phyloP scores from a whole-genome alignment of 2,113 vertebrate species.

The Chaetodon trifascialis region DNA sequence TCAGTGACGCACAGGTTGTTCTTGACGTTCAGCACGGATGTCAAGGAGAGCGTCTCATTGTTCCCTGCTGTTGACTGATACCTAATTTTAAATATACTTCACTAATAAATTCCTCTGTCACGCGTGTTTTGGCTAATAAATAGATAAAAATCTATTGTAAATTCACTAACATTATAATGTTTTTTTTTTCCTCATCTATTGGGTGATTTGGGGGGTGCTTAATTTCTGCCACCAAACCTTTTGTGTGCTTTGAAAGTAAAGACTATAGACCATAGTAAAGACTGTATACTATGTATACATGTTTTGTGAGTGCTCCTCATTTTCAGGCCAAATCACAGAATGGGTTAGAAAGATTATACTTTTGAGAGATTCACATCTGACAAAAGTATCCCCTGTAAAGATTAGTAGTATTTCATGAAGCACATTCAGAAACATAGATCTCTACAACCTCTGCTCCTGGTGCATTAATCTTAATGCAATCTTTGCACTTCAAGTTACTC shows the following conservation, averaged over 20 bases:
- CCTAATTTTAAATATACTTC: neutral
- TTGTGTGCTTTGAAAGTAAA: neutral
- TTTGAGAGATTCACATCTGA: neutral
- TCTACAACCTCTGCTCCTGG: neutral
- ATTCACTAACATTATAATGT: neutral
- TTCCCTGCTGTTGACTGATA: slow-evolving; percentile 25
- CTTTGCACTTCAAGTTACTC: neutral
- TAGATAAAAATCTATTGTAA: neutral
- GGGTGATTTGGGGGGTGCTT: neutral
- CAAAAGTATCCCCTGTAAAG: neutral
- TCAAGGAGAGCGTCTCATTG: slow-evolving; percentile 39
- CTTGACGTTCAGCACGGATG: slow-evolving; percentile 47
- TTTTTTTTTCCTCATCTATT: neutral
- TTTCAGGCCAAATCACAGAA: neutral
- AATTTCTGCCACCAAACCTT: neutral
- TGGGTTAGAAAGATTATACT: neutral
- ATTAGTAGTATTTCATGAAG: neutral
- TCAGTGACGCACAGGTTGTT: slow-evolving; percentile 63
- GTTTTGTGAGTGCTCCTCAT: neutral
- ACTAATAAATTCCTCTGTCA: neutral
- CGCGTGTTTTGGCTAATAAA: neutral
- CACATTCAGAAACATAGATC: neutral
- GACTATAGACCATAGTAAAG: too few relatives aligned
- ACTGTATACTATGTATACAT: too few relatives aligned
- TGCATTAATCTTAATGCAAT: neutral